Evolutionary conservation across 2,797 vertebrate species (phyloP), one percentile per base, ranked within the genome.

Genomic region (Myiothlypis coronata): DNA sequence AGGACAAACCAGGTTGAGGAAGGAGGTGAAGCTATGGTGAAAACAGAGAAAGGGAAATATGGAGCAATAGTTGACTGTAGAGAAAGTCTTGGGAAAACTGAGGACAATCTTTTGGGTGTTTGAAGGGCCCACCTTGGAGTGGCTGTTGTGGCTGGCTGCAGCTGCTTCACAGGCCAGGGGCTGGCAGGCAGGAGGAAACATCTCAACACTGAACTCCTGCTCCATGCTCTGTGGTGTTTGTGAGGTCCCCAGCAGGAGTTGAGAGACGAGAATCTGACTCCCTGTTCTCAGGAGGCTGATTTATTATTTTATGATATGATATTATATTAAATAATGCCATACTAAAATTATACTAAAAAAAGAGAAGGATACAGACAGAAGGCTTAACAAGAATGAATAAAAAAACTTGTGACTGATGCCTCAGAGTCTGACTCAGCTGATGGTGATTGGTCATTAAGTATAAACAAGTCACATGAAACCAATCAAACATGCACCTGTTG

Each of bases 51-150:
- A 41, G 27, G n/a, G 27, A 61, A 91, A 56, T 12, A 12, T 0
- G 18, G 23, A 83, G 22, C 13, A 60, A 19, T 35, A 21, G 49
- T 44, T 89, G 34, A 34, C 17, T 50, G 35, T 17, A 35, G 22
- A 59, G 49, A 26, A 67, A 14, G 30, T 9, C 26, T 49, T 78
- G 37, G 26, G 23, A 32, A 90, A n/a, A 17, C 21, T 53, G 17
- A 71, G 34, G n/a, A 49, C 18, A 20, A 5, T 27, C 23, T 69
- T 41, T 4, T 3, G 8, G 21, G 12, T 11, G 7, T 55, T 52
- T 67, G 30, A 63, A 77, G 18, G 39, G 2, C 11, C 1, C 2
- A 4, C 8, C 0, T 0, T 0, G 8, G 60, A 50, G 27, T 53
- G 22, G 32, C 13, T 39, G 71, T 75, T 56, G 47, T 77, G 34